Conservation (phyloP, 2,797 vertebrate genomes). For the Neosilurus hyrtlii region DNA sequence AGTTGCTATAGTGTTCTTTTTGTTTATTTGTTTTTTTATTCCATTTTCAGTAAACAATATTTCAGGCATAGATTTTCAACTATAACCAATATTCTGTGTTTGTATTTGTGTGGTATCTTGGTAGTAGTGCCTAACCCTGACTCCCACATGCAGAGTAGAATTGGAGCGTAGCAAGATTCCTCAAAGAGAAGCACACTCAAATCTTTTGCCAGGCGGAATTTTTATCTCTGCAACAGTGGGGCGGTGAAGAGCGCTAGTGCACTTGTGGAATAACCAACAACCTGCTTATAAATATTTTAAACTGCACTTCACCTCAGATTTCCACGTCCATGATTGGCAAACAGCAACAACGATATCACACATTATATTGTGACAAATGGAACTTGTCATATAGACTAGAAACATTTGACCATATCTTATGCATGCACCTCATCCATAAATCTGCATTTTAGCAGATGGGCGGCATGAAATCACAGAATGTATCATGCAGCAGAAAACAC, state of each 20-base stretch:
- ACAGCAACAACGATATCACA: not conserved
- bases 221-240: conserved; percentile 15
- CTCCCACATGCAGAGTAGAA: conserved; percentile 36
- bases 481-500: conserved; percentile 5
- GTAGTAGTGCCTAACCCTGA: conserved; percentile 21
- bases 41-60: not conserved
- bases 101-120: conserved; percentile 9
- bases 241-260: not conserved
- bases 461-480: conserved; percentile 21
- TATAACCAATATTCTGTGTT: not conserved
- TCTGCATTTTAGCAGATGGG: conserved; percentile 25
- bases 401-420: not conserved
- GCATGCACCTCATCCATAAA: too few relatives aligned
- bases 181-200: conserved; percentile 21
- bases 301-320: not conserved
- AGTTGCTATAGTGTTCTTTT: not conserved
- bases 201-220: not conserved
- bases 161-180: conserved; percentile 20
- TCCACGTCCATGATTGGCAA: not conserved
- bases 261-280: conserved; percentile 12
- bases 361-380: not conserved
- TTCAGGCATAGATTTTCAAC: not conserved
- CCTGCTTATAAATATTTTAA: conserved; percentile 16
- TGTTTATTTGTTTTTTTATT: not conserved
- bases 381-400: conserved; percentile 8